Conservation (phyloP, 92 coral and sea anemone genomes). For the Phymanthus crucifer region DNA sequence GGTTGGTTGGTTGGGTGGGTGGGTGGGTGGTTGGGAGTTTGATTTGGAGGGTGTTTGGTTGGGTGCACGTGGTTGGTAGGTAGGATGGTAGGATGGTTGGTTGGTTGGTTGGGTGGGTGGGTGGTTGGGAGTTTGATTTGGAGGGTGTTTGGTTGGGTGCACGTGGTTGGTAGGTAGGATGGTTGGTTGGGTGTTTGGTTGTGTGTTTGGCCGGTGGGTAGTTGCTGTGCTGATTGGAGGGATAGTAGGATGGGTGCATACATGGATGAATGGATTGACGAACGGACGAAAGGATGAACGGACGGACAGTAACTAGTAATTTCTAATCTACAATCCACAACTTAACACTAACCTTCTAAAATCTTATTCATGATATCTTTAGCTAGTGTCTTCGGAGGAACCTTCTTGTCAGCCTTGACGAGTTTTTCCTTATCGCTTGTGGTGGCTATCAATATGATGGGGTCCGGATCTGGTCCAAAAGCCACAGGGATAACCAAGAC, state of each 20-base stretch:
- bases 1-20: too few relatives aligned
- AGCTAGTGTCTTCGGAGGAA: conserved; percentile 68
- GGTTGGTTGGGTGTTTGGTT: not conserved
- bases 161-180: too few relatives aligned
- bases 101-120: too few relatives aligned
- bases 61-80: too few relatives aligned
- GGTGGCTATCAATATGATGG: conserved; percentile 30
- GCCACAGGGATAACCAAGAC: conserved; percentile 70
- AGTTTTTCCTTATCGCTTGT: conserved; percentile 51
- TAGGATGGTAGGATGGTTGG: too few relatives aligned
- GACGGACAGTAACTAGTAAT: not conserved
- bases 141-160: too few relatives aligned
- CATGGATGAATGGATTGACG: not conserved
- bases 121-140: too few relatives aligned
- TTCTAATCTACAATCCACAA: too few relatives aligned
- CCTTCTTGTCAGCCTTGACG: conserved; percentile 51
- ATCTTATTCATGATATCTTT: conserved; percentile 60
- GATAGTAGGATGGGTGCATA: not conserved
- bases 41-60: too few relatives aligned
- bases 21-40: too few relatives aligned
- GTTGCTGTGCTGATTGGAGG: too few relatives aligned
- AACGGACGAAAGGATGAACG: not conserved
- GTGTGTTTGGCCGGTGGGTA: too few relatives aligned
- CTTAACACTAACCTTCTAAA: conserved; percentile 14
- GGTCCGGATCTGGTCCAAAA: conserved; percentile 64